Evolutionary conservation across 2,113 vertebrate genomes (phyloP), one percentile per base, ranked within the genome.

Genomic region (Lagopus leucura): DNA sequence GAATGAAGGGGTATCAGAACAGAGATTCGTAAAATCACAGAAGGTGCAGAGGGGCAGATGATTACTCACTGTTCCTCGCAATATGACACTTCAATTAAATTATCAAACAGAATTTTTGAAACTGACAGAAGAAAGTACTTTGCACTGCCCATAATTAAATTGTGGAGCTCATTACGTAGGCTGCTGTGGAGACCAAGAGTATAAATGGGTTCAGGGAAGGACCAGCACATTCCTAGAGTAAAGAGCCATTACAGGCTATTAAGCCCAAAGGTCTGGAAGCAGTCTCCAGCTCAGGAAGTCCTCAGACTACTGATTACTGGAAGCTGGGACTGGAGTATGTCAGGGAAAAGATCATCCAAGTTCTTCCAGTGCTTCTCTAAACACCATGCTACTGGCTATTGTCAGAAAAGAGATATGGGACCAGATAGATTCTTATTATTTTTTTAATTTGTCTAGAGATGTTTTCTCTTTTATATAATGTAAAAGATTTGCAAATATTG

Each of bases 221-320:
- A 93, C 92, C 57, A 83, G 86, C 61, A 78, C 95, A 94, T 96
- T 96, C 95, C 90, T 96, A 67, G 93, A 94, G 90, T 90, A 92
- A 94, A 92, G 55, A 90, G 20, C 73, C 86, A 84, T 94, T 95
- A 81, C 28, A 78, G 61, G 25, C 90, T 88, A 92, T 95, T 96
- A 92, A 88, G 73, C 58, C 38, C 57, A 80, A 88, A 92, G 57
- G 30, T 94, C 92, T 96, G 95, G 76, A 92, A 88, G 73, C 47
- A 81, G 61, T 47, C 65, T 93, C 25, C 58, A 93, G 82, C 76
- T 92, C 93, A 94, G 93, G 90, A 96, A 96, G 95, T 93, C 73
- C 88, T 94, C 88, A 86, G 74, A 81, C 47, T 86, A 47, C 92
- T 93, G 52, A 94, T 95, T 94, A 93, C 93, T 96, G 93, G 82